Percentiles rank a stretch among this genome's conserved stretches.
phyloP scores from a whole-genome alignment of 2,888 invertebrate species.

The Iphiclides podalirius region DNA sequence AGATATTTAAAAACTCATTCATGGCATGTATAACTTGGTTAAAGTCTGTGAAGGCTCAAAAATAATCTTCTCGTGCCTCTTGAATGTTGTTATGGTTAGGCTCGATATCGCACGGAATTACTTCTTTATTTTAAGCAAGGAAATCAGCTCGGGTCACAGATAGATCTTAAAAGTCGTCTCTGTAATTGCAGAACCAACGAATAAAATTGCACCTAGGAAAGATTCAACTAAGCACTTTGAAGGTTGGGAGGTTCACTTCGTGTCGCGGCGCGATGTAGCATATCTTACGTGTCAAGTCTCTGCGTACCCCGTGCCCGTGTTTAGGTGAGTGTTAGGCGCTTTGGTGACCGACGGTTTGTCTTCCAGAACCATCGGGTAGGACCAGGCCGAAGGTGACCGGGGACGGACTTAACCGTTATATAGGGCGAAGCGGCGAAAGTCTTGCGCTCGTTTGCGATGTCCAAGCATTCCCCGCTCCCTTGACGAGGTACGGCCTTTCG shows the following conservation, averaged over 20 bases:
- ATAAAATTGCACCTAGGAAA: slow-evolving; percentile 82
- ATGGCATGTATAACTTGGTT: background rate
- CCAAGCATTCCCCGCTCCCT: slow-evolving; percentile 88
- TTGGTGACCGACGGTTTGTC: slow-evolving; percentile 51
- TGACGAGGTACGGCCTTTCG: slow-evolving; percentile 84
- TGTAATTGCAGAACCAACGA: slow-evolving; percentile 73
- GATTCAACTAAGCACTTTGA: slow-evolving; percentile 80
- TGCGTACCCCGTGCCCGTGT: slow-evolving; percentile 84
- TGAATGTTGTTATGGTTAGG: too few relatives aligned
- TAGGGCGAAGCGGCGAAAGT: slow-evolving; percentile 63
- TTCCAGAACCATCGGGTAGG: slow-evolving; percentile 85
- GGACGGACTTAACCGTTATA: slow-evolving; percentile 80
- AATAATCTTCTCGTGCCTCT: too few relatives aligned
- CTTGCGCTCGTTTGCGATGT: slow-evolving; percentile 87
- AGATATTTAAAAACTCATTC: background rate
- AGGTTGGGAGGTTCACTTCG: slow-evolving; percentile 82
- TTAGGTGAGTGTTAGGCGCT: slow-evolving; percentile 81
- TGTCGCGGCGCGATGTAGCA: slow-evolving; percentile 70
- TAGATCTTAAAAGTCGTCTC: slow-evolving; percentile 28
- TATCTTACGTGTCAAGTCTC: slow-evolving; percentile 85
- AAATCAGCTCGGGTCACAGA: too few relatives aligned
- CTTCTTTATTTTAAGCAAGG: background rate
- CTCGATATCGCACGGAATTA: too few relatives aligned
- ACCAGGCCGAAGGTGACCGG: slow-evolving; percentile 84
- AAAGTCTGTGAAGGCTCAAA: background rate